Percentiles rank a stretch among this genome's conserved stretches.
phyloP scores from a whole-genome alignment of 2,797 vertebrate genomes.

The Manis crassicaudata region DNA sequence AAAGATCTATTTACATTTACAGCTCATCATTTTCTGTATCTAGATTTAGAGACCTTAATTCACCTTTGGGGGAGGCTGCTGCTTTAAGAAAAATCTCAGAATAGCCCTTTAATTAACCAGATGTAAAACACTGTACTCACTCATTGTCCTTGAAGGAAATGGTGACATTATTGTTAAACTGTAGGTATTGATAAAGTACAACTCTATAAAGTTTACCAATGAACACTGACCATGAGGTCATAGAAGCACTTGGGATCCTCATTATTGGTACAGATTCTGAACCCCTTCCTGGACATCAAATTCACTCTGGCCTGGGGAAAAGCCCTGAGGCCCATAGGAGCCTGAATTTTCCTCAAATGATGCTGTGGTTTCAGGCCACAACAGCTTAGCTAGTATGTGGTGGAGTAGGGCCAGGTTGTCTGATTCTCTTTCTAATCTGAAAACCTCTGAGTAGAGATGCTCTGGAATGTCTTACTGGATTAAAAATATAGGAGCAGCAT shows the following conservation, averaged over 20 bases:
- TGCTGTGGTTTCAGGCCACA: not conserved
- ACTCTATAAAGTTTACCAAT: constrained; percentile 15
- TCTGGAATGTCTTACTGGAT: not conserved
- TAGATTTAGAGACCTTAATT: constrained; percentile 36
- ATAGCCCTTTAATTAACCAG: constrained; percentile 36
- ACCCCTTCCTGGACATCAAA: not conserved
- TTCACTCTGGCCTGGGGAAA: not conserved
- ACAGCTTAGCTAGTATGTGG: not conserved
- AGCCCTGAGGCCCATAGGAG: not conserved
- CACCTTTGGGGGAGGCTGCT: not conserved
- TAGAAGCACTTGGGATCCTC: not conserved
- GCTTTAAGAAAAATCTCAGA: constrained; percentile 58
- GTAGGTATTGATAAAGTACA: constrained; percentile 45
- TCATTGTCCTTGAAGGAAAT: constrained; percentile 44
- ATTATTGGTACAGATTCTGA: constrained; percentile 28
- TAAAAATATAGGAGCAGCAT: not conserved
- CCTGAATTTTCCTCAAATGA: not conserved
- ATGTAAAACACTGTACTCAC: constrained; percentile 31
- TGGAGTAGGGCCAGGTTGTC: not conserved
- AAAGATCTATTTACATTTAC: constrained; percentile 18
- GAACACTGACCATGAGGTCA: constrained; percentile 33
- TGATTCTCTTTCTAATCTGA: not conserved
- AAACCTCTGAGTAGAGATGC: not conserved
- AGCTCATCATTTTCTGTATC: not conserved
- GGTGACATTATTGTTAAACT: constrained; percentile 51